Conservation (phyloP, 2,888 invertebrate genomes). For the Tenthredo scrophulariae region DNA sequence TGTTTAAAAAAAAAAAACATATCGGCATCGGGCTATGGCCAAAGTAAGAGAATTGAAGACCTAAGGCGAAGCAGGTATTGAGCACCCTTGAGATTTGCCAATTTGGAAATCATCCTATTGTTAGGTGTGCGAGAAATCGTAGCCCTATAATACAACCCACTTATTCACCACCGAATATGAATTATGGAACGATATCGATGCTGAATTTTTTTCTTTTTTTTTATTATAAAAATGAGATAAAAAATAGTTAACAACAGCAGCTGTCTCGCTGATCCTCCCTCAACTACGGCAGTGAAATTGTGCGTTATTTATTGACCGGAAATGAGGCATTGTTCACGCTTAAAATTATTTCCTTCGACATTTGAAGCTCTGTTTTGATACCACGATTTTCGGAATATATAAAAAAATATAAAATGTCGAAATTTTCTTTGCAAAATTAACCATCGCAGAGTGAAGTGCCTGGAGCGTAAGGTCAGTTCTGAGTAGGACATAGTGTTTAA, state of each 20-base stretch:
- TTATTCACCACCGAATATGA: constrained; percentile 2
- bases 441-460: background rate
- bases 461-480: background rate
- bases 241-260: background rate
- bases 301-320: background rate
- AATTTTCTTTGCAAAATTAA: background rate
- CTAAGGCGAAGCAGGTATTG: background rate
- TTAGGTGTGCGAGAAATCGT: background rate
- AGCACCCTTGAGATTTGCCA: constrained; percentile 10
- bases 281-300: background rate
- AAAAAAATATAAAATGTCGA: background rate
- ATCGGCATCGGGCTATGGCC: background rate
- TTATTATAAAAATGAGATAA: background rate
- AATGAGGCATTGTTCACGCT: background rate
- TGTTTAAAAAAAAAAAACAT: background rate
- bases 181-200: constrained; percentile 22
- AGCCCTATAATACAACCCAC: constrained; percentile 22
- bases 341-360: background rate
- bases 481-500: background rate
- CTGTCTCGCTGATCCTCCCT: background rate
- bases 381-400: background rate
- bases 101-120: constrained; percentile 7
- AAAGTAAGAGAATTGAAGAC: background rate
- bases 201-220: background rate
- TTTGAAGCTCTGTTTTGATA: background rate